These are phyloP conservation scores for Apomyelois bistriatella DNA, from an alignment of 2,888 invertebrate genomes.

Conservation along the genomic window DNA sequence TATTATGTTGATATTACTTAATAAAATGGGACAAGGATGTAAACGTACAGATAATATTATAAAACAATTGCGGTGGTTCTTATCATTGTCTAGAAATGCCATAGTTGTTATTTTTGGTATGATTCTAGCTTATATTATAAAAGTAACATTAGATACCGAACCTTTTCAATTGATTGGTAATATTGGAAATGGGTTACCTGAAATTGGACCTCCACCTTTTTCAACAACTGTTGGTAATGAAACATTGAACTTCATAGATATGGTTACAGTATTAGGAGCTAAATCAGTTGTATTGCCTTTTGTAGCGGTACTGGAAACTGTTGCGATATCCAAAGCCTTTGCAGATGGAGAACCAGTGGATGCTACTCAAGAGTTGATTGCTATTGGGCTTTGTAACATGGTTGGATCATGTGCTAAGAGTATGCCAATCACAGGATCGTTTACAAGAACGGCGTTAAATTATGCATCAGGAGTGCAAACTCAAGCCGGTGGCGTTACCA, in stretches of 20 bases:
- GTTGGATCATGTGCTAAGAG: conserved; percentile 90
- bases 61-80: conserved; percentile 80
- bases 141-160: conserved; percentile 45
- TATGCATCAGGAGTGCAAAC: conserved; percentile 94
- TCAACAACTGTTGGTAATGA: conserved; percentile 80
- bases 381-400: conserved; percentile 91
- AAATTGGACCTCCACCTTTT: conserved; percentile 84
- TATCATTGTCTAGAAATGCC: conserved; percentile 88
- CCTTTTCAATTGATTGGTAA: conserved; percentile 84
- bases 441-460: conserved; percentile 93
- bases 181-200: conserved; percentile 85
- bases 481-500: conserved; percentile 88
- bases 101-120: conserved; percentile 89
- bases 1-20: conserved; percentile 79
- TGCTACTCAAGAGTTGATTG: conserved; percentile 95
- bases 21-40: conserved; percentile 81
- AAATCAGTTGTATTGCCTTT: conserved; percentile 83
- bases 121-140: conserved; percentile 76
- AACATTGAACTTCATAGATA: conserved; percentile 80
- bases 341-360: conserved; percentile 88
- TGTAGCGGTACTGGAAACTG: conserved; percentile 84
- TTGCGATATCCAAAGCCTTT: conserved; percentile 88
- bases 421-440: conserved; percentile 93
- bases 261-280: conserved; percentile 81
- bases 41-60: conserved; percentile 59